Base-by-base conservation (phyloP, 1,140 invertebrate genomes). In the Drosophila mayri region DNA sequence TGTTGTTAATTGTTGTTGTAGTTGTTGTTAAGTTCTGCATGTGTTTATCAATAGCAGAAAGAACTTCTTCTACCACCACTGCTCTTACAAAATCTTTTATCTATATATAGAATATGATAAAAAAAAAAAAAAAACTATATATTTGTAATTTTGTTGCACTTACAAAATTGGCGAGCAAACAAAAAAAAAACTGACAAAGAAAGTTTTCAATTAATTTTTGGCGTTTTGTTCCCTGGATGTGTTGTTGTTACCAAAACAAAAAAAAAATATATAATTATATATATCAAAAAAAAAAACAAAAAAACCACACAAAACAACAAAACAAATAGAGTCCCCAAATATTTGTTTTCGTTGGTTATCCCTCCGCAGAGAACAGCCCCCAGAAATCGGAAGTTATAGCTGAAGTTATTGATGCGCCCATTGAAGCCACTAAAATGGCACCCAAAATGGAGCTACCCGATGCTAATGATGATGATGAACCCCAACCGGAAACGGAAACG, bases 221-320 rank as follows among this genome's bases (percentile, higher is more conserved):
- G 85, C 85, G 85, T 88, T 88, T 90, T 88, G 85, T 90, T 90
- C 78, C 77, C 72, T 88, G 85, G 85, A 90, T 90, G 78, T 90
- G 78, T 90, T 88, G 85, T 88, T 88, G 71, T 55, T 55, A 78
- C 22, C 22, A 22, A 22, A 22, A 22, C 22, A 22, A 22, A 22
- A 22, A 22, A 22, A 22, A 22, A 22, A 22, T 66, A 67, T 74
- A 25, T 4, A 25, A 0, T 4, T 25, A 25, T 5, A 25, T 25
- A 25, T 25, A 25, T 25, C 4, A 25, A 64, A n/a, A 58, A 50
- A 52, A 37, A 16, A 49, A 28, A 71, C 25, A 71, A 50, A 58
- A 37, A 47, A 50, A 28, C 66, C 60, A 55, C 7, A 44, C 25
- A 74, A 71, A 59, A 43, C 73, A 84, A 75, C 73, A 87, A 54